phyloP scores from a whole-genome alignment of 2,113 vertebrate genomes.

The Lamprotornis superbus region DNA sequence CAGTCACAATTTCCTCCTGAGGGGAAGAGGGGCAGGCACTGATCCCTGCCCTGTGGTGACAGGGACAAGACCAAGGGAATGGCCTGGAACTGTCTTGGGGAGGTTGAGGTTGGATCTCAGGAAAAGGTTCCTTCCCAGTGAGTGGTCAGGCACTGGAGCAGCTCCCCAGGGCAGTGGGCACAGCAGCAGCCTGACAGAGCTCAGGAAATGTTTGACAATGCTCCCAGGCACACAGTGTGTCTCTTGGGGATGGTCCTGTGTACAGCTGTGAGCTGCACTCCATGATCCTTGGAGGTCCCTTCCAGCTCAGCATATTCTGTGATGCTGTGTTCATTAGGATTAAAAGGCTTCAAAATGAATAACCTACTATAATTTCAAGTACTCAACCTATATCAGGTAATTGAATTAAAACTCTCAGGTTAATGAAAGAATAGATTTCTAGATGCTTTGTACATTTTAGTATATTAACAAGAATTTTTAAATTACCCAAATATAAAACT shows the following conservation, averaged over 20 bases:
- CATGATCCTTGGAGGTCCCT: neutral
- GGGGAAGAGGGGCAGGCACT: neutral
- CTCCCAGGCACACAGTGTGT: neutral
- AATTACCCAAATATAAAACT: conserved; percentile 23
- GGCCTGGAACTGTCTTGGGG: neutral
- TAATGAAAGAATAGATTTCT: neutral
- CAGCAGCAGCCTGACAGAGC: neutral
- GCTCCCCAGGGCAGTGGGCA: neutral
- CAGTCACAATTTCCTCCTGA: fast-evolving
- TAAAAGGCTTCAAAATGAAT: neutral
- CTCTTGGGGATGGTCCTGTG: neutral
- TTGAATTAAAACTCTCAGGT: neutral
- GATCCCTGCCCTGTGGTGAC: neutral
- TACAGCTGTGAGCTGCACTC: no score
- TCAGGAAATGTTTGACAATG: neutral
- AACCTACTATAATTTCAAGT: neutral
- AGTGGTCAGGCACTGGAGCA: neutral
- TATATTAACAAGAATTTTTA: neutral
- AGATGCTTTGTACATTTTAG: conserved; percentile 15
- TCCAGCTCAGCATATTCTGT: neutral
- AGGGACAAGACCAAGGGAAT: fast-evolving
- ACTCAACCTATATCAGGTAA: neutral
- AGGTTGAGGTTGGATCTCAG: neutral
- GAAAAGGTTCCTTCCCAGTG: fast-evolving
- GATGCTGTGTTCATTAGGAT: neutral